phyloP scores from a whole-genome alignment of 2,888 invertebrate species.

The Erynnis tages region DNA sequence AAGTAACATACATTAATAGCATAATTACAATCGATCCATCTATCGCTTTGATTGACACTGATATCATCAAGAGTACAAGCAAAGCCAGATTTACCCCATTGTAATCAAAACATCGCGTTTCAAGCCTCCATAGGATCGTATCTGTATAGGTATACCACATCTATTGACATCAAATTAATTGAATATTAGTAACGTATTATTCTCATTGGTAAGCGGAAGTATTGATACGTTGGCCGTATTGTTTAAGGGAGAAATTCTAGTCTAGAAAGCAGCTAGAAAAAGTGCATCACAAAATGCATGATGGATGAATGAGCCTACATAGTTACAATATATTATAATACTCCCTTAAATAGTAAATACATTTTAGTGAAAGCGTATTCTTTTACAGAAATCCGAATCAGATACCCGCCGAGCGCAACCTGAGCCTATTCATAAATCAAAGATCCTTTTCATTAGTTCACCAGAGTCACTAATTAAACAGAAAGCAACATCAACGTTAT shows the following conservation, averaged over 20 bases:
- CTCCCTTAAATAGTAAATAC: not conserved
- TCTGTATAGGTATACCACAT: too few relatives aligned
- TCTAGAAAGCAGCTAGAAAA: too few relatives aligned
- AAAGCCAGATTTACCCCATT: constrained; percentile 13
- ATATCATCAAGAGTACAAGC: constrained; percentile 3
- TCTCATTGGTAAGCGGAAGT: too few relatives aligned
- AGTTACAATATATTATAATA: not conserved
- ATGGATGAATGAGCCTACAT: not conserved
- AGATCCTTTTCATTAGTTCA: constrained; percentile 6
- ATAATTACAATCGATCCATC: constrained; percentile 7
- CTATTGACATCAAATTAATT: not conserved
- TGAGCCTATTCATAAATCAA: constrained; percentile 18
- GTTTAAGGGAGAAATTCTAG: too few relatives aligned
- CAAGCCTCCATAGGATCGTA: not conserved
- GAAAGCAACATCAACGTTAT: constrained; percentile 3
- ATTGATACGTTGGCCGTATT: too few relatives aligned
- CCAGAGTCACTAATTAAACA: constrained; percentile 1
- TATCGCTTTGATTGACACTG: constrained; percentile 6
- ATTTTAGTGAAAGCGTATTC: not conserved
- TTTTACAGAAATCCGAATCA: not conserved
- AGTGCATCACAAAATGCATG: too few relatives aligned
- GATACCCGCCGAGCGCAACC: not conserved
- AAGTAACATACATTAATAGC: constrained; percentile 8
- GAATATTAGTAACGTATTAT: not conserved
- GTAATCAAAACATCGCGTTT: not conserved